A percentile compares a stretch with the other conserved stretches of the same genome.
Evolutionary conservation across 2,797 vertebrate genomes (phyloP).

Genomic region (Mus caroli): DNA sequence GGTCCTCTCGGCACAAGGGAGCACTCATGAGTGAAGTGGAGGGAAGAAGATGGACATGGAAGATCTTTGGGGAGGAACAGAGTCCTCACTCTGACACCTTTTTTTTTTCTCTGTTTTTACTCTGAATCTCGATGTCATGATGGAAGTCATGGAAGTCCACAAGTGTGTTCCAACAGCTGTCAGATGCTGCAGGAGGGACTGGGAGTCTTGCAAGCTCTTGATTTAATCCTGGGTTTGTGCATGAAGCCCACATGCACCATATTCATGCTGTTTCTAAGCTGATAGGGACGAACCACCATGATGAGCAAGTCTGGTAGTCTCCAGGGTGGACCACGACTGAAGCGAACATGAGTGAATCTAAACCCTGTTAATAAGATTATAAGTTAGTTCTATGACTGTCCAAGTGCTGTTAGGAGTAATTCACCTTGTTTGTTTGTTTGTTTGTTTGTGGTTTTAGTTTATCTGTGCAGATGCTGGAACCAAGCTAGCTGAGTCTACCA

Average conservation of each 20-base stretch:
- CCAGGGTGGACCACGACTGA: conserved; percentile 57
- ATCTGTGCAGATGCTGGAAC: conserved; percentile 99
- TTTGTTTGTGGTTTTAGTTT: conserved; percentile 91
- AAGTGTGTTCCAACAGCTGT: not conserved
- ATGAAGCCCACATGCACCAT: not conserved
- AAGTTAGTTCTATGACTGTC: conserved; percentile 78
- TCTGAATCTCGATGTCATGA: not conserved
- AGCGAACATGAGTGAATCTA: conserved; percentile 72
- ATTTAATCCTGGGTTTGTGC: conserved; percentile 47
- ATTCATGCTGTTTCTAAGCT: conserved; percentile 33
- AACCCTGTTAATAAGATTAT: conserved; percentile 76
- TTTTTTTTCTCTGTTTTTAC: not conserved
- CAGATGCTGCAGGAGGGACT: not conserved
- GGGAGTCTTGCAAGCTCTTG: not conserved
- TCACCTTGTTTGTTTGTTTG: conserved; percentile 68
- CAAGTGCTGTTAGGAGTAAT: conserved; percentile 79
- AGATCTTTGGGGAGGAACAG: not conserved
- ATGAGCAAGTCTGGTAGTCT: conserved; percentile 4
- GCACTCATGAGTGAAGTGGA: not conserved
- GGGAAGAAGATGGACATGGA: not conserved
- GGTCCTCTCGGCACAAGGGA: not conserved
- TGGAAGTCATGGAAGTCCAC: not conserved
- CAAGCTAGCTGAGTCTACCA: conserved; percentile 97
- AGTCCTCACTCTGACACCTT: not conserved
- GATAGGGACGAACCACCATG: conserved; percentile 60